phyloP scores from a whole-genome alignment of 2,113 vertebrate species.

The Lagopus muta region DNA sequence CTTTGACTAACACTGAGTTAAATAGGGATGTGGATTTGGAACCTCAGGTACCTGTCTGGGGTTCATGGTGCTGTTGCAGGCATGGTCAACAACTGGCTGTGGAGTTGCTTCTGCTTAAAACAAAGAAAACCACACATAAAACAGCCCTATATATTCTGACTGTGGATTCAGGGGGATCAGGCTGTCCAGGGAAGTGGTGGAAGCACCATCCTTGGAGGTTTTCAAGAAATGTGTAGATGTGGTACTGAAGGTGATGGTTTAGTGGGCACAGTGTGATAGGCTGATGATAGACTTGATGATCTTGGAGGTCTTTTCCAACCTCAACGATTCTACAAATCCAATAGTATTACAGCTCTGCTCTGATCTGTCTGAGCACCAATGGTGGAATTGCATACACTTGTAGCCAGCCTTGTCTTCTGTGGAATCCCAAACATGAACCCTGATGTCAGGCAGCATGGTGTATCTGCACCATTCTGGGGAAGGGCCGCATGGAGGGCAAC shows the following conservation, averaged over 20 bases:
- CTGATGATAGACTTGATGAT: too few species aligned
- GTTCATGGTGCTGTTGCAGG: neutral
- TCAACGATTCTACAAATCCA: too few species aligned
- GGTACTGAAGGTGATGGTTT: too few species aligned
- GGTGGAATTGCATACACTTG: neutral
- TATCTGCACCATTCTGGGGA: neutral
- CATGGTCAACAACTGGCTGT: neutral
- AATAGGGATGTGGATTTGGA: neutral
- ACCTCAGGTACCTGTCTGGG: neutral
- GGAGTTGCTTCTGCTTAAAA: neutral
- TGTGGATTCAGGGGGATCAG: neutral
- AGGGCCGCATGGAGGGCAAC: neutral
- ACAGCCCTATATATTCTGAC: neutral
- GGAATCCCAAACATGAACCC: rapidly evolving
- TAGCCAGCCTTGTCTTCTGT: neutral
- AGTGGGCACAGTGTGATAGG: too few species aligned
- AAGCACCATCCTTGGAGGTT: too few species aligned
- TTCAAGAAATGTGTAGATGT: too few species aligned
- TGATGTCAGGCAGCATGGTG: neutral
- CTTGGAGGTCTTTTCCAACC: too few species aligned
- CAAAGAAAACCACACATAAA: neutral
- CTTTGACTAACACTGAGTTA: neutral
- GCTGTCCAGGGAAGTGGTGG: too few species aligned
- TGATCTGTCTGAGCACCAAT: neutral
- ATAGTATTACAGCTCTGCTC: neutral